Conservation (phyloP, 2,888 invertebrate genomes). For the Hartigia nigra region DNA sequence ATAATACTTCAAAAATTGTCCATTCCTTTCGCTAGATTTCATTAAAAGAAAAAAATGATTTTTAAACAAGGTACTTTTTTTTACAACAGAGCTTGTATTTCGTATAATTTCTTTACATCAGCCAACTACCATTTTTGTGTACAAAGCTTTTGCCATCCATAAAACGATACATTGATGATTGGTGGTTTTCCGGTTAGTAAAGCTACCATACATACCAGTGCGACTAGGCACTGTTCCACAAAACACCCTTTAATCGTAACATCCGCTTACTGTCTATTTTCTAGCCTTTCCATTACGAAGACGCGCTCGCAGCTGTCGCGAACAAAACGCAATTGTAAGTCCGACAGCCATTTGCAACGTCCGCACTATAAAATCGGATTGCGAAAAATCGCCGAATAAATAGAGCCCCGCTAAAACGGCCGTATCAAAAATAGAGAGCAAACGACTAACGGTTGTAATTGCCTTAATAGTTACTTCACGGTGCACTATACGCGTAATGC, state of each 20-base stretch:
- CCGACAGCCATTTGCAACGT: not conserved
- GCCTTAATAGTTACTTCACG: slow-evolving; percentile 18
- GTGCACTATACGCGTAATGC: slow-evolving; percentile 44
- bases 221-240: slow-evolving; percentile 19
- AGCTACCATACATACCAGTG: slow-evolving; percentile 47
- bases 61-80: slow-evolving; percentile 6
- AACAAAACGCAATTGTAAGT: not conserved
- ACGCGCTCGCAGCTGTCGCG: not conserved
- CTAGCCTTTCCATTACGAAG: slow-evolving; percentile 37
- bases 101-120: slow-evolving; percentile 47
- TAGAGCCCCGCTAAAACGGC: slow-evolving; percentile 38
- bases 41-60: not conserved
- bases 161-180: slow-evolving; percentile 46
- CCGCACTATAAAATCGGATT: not conserved
- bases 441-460: slow-evolving; percentile 31
- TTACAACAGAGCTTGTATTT: slow-evolving; percentile 51
- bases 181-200: slow-evolving; percentile 48
- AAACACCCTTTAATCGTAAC: slow-evolving; percentile 30
- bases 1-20: not conserved
- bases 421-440: slow-evolving; percentile 58
- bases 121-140: slow-evolving; percentile 43
- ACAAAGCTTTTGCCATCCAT: slow-evolving; percentile 45
- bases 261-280: slow-evolving; percentile 55
- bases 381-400: not conserved
- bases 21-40: not conserved